A percentile compares a stretch with the other conserved stretches of the same genome.
Conservation (phyloP, 2,797 vertebrate genomes). For the Sparus aurata region DNA sequence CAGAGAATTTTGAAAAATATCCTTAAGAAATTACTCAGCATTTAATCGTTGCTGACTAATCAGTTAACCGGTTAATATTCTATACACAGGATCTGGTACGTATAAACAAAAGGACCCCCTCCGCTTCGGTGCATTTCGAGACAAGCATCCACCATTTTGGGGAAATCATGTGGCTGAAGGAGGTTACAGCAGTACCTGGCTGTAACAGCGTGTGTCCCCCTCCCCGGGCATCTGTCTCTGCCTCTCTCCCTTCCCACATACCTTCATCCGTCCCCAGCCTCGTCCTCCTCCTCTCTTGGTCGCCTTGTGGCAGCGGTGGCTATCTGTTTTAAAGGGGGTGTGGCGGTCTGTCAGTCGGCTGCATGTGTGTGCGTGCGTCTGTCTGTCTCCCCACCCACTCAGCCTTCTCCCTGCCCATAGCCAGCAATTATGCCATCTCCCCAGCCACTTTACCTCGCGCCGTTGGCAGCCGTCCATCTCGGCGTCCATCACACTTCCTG, state of each 20-base stretch:
- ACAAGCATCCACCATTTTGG: slow-evolving; percentile 24
- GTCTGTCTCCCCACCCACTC: slow-evolving; percentile 47
- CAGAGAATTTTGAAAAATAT: too few species aligned
- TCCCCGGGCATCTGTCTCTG: slow-evolving; percentile 16
- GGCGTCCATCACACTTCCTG: slow-evolving; percentile 62
- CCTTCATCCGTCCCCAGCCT: slow-evolving; percentile 29
- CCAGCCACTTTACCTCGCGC: slow-evolving; percentile 64
- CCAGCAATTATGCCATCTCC: slow-evolving; percentile 74
- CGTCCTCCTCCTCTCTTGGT: slow-evolving; percentile 13
- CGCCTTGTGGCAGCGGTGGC: slow-evolving; percentile 40
- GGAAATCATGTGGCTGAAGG: slow-evolving; percentile 13
- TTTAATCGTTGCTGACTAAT: too few species aligned
- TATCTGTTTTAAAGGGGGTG: slow-evolving; percentile 60
- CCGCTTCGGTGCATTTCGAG: neutral
- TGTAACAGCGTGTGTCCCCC: slow-evolving; percentile 2
- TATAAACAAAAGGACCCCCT: neutral
- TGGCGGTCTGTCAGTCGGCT: slow-evolving; percentile 61
- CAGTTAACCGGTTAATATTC: too few species aligned
- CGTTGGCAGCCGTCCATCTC: slow-evolving; percentile 58
- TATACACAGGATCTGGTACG: neutral
- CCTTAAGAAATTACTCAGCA: too few species aligned
- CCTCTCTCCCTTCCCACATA: slow-evolving; percentile 13
- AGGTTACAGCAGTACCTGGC: slow-evolving; percentile 16
- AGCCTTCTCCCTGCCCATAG: slow-evolving; percentile 60
- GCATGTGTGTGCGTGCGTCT: slow-evolving; percentile 20